Conservation (phyloP, 2,113 vertebrate species). For the Gymnarchus niloticus region DNA sequence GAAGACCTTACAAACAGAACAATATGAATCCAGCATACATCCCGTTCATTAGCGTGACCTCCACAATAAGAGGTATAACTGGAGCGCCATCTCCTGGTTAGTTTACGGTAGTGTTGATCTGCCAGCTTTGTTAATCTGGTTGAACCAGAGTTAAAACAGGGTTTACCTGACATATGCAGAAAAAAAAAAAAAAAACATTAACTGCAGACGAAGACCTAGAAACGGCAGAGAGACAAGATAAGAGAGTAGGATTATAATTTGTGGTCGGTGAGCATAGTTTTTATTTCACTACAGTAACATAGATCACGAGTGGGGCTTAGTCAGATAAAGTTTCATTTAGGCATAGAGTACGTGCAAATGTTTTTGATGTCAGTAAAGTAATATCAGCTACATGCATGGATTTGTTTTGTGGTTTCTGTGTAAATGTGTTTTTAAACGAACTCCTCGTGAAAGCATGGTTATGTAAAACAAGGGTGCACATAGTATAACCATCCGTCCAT, state of each 20-base stretch:
- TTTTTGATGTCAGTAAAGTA: constrained; percentile 22
- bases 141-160: neutral
- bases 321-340: constrained; percentile 17
- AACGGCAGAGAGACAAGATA: neutral
- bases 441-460: neutral
- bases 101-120: neutral
- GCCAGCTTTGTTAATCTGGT: neutral
- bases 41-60: neutral
- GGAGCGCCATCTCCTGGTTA: constrained; percentile 17
- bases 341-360: constrained; percentile 20
- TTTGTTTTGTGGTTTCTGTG: constrained; percentile 19
- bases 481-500: neutral
- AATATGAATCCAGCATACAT: neutral
- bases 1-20: neutral
- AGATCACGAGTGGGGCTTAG: constrained; percentile 2
- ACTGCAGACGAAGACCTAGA: neutral
- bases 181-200: neutral
- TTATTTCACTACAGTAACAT: neutral
- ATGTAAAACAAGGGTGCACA: neutral
- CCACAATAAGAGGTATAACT: neutral
- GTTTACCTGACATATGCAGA: neutral
- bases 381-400: constrained; percentile 24
- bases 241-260: neutral
- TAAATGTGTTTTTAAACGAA: constrained; percentile 19
- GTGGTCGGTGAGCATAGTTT: neutral